Evolutionary conservation across 2,113 vertebrate species (phyloP).

Genomic region (Pluvialis apricaria): DNA sequence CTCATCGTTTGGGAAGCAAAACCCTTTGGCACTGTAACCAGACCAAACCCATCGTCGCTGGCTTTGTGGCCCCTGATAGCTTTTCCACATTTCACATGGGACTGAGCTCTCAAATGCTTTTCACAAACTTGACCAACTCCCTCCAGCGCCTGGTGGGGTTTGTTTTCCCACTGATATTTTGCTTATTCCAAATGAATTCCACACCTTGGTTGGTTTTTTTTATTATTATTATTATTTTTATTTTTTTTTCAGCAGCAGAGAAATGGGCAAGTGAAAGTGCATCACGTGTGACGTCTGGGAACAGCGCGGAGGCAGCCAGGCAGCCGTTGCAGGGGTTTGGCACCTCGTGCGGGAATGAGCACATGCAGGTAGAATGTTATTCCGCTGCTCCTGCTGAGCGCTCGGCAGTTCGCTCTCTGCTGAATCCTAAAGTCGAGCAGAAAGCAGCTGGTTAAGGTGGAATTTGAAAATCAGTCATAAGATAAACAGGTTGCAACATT

Average conservation of each 20-base stretch:
- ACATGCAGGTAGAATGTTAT: conserved; percentile 27
- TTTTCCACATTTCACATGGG: conserved; percentile 26
- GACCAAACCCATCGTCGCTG: conserved; percentile 2
- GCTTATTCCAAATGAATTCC: neutral
- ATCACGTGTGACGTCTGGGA: neutral
- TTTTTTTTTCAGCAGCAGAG: neutral
- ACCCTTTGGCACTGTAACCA: neutral
- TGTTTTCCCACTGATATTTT: neutral
- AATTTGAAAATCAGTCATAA: conserved; percentile 52
- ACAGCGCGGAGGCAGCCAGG: neutral
- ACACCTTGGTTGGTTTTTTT: neutral
- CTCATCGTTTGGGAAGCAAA: neutral
- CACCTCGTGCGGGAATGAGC: conserved; percentile 4
- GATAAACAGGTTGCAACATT: conserved; percentile 64
- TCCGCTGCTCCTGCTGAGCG: neutral
- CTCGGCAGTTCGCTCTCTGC: neutral
- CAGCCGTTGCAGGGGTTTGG: conserved; percentile 29
- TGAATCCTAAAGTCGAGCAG: neutral
- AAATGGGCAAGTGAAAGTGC: neutral
- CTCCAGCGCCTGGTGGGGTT: neutral
- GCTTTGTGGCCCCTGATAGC: neutral
- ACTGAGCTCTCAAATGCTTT: neutral
- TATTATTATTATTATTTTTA: too few species aligned
- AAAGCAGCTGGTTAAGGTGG: conserved; percentile 61
- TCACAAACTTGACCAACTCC: neutral